phyloP scores from a whole-genome alignment of 2,888 invertebrate genomes.

The Slavum lentiscoides region DNA sequence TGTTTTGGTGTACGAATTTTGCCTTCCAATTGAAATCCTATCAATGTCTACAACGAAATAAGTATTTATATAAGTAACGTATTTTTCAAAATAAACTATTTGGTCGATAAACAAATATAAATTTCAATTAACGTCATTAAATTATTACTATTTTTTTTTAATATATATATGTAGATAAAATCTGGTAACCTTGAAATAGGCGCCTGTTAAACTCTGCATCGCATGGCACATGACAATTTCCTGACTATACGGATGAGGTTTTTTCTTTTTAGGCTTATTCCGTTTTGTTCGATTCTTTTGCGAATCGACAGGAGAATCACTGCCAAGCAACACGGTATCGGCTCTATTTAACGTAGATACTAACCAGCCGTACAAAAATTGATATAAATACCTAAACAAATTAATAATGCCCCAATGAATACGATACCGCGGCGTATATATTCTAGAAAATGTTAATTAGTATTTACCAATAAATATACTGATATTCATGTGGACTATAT shows the following conservation, averaged over 20 bases:
- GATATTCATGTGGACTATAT: conserved; percentile 93
- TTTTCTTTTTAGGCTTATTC: conserved; percentile 66
- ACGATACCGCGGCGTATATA: too few relatives aligned
- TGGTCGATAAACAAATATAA: background rate
- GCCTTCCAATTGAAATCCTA: conserved; percentile 84
- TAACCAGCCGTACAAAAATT: conserved; percentile 91
- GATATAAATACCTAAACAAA: conserved; percentile 78
- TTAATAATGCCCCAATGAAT: background rate
- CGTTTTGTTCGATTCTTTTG: conserved; percentile 60
- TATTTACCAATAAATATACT: conserved; percentile 87
- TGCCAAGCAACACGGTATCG: conserved; percentile 79
- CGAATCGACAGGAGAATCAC: conserved; percentile 67
- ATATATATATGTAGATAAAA: background rate
- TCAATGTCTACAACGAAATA: conserved; percentile 70
- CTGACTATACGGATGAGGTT: conserved; percentile 72
- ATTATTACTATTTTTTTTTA: background rate
- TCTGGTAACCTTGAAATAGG: conserved; percentile 80
- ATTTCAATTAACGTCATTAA: background rate
- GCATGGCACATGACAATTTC: conserved; percentile 90
- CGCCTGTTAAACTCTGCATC: conserved; percentile 91
- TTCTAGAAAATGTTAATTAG: background rate
- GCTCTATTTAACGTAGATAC: conserved; percentile 88
- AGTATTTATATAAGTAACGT: background rate
- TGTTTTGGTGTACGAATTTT: conserved; percentile 79
- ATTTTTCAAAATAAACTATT: background rate